Conservation (phyloP, 1,140 invertebrate species). For the Antheraea mylitta region DNA sequence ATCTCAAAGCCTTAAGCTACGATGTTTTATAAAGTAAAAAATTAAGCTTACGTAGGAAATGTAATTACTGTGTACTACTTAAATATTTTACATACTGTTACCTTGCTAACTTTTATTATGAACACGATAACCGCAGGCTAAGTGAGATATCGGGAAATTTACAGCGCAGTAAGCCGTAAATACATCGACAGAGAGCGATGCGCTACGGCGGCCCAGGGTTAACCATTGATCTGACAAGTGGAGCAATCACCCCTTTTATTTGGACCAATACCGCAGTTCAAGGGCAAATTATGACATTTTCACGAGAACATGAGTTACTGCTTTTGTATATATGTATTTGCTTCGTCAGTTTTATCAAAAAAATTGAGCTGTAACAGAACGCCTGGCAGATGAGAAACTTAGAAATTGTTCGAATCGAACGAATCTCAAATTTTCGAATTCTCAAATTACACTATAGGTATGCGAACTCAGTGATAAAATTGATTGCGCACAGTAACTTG, state of each 20-base stretch:
- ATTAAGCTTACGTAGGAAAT: not conserved
- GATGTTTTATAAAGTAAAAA: not conserved
- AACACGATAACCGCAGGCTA: conserved; percentile 2
- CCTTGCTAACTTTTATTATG: not conserved
- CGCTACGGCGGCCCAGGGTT: conserved; percentile 40
- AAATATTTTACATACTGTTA: not conserved
- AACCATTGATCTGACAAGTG: conserved; percentile 51
- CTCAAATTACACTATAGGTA: no score
- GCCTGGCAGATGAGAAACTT: no score
- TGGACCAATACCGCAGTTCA: conserved; percentile 35
- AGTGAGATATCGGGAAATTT: conserved; percentile 55
- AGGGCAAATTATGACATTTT: conserved; percentile 4
- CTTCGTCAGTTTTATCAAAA: no score
- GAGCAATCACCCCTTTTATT: conserved; percentile 47
- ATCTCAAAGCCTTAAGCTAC: no score
- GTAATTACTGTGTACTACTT: not conserved
- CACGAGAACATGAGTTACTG: not conserved
- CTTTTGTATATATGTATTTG: no score
- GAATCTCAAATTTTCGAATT: no score
- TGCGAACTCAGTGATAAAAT: no score
- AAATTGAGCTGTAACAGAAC: no score
- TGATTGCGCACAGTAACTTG: no score
- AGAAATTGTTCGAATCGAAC: no score
- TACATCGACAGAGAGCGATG: conserved; percentile 28
- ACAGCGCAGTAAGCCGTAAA: conserved; percentile 65